Evolutionary conservation across 2,888 invertebrate genomes (phyloP).

Genomic region (Parnassius mnemosyne): DNA sequence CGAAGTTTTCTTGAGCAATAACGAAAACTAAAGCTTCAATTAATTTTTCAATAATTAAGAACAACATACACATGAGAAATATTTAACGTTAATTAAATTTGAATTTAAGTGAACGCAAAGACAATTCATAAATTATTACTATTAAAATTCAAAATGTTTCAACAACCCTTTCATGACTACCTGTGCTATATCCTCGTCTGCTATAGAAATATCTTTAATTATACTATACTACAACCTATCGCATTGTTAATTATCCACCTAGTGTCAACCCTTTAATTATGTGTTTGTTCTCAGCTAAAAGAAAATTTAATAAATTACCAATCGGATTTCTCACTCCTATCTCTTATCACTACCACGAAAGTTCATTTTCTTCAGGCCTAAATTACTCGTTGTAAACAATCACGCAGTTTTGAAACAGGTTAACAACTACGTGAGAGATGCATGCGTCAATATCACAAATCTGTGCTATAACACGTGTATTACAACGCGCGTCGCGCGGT

Average conservation of each 20-base stretch:
- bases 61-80: too few relatives aligned
- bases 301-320: slow-evolving; percentile 8
- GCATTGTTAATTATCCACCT: slow-evolving; percentile 48
- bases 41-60: too few relatives aligned
- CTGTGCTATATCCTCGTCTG: too few relatives aligned
- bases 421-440: slow-evolving; percentile 42
- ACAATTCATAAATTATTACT: too few relatives aligned
- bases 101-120: too few relatives aligned
- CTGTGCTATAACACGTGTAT: slow-evolving; percentile 32
- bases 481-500: slow-evolving; percentile 51
- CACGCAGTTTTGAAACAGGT: slow-evolving; percentile 40
- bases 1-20: too few relatives aligned
- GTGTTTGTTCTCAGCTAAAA: not conserved
- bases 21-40: too few relatives aligned
- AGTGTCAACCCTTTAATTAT: not conserved
- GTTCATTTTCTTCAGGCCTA: slow-evolving; percentile 4
- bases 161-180: too few relatives aligned
- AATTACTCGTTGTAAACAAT: slow-evolving; percentile 15
- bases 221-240: too few relatives aligned
- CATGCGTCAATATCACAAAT: slow-evolving; percentile 37
- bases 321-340: slow-evolving; percentile 11
- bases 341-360: slow-evolving; percentile 11
- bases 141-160: too few relatives aligned
- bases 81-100: too few relatives aligned
- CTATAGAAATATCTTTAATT: too few relatives aligned